Conservation (phyloP, 1,140 invertebrate genomes). For the Trachelipus rathkii region DNA sequence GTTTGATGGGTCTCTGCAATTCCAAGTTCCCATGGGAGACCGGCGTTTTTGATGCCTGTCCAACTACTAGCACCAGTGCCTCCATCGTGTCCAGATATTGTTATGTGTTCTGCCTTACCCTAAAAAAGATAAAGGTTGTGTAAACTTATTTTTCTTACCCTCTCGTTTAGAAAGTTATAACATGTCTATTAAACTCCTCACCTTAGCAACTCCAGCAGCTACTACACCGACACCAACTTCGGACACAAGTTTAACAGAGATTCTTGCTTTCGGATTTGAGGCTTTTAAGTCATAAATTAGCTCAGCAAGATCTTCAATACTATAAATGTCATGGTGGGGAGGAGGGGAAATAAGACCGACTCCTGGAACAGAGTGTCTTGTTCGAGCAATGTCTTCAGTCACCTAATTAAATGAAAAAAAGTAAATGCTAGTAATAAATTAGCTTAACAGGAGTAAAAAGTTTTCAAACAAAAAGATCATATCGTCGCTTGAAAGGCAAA, state of each 20-base stretch:
- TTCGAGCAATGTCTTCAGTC: slow-evolving; percentile 89
- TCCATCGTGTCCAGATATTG: slow-evolving; percentile 97
- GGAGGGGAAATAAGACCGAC: slow-evolving; percentile 98
- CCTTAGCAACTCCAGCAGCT: slow-evolving; percentile 94
- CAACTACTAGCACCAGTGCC: slow-evolving; percentile 96
- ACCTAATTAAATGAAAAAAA: slow-evolving; percentile 57
- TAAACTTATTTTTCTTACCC: not conserved
- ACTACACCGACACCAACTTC: slow-evolving; percentile 98
- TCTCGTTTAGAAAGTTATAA: too few species aligned
- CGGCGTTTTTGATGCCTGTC: slow-evolving; percentile 65
- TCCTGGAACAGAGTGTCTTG: slow-evolving; percentile 89
- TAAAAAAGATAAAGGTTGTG: slow-evolving; percentile 47
- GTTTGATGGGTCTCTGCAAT: slow-evolving; percentile 95
- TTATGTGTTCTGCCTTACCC: slow-evolving; percentile 97
- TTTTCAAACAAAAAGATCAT: too few species aligned
- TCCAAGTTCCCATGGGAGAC: slow-evolving; percentile 93
- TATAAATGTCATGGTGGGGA: slow-evolving; percentile 99
- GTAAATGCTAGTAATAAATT: too few species aligned
- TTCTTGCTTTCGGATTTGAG: slow-evolving; percentile 89
- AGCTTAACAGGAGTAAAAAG: too few species aligned
- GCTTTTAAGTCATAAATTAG: slow-evolving; percentile 98
- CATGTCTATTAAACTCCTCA: slow-evolving; percentile 48
- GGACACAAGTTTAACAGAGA: slow-evolving; percentile 96
- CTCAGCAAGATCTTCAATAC: slow-evolving; percentile 97
- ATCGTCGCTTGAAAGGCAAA: too few species aligned